Evolutionary conservation across 2,888 invertebrate genomes (phyloP).

Genomic region (Drosophila prolongata): DNA sequence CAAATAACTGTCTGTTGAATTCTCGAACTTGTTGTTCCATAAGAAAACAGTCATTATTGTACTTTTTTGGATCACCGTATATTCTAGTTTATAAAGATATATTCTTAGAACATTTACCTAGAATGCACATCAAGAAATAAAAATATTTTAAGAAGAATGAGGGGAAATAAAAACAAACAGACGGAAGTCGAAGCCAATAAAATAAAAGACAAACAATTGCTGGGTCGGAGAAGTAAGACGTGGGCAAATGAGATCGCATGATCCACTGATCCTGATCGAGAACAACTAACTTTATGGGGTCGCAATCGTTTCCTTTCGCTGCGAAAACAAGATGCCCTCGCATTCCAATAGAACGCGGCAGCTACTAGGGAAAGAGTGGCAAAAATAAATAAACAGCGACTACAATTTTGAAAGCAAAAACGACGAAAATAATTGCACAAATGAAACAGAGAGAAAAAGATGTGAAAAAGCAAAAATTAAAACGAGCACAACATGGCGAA

Average conservation of each 20-base stretch:
- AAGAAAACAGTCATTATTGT: too few relatives aligned
- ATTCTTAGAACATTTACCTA: too few relatives aligned
- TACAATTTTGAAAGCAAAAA: constrained; percentile 60
- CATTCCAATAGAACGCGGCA: constrained; percentile 16
- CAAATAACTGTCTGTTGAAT: too few relatives aligned
- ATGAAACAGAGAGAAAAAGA: constrained; percentile 38
- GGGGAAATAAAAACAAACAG: neutral
- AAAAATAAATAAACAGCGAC: constrained; percentile 54
- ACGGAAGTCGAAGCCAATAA: neutral
- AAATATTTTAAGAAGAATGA: too few relatives aligned
- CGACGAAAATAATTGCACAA: constrained; percentile 73
- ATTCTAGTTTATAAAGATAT: too few relatives aligned
- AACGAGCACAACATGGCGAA: constrained; percentile 65
- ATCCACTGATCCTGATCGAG: constrained; percentile 15
- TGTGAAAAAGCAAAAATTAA: constrained; percentile 40
- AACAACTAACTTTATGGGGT: constrained; percentile 9
- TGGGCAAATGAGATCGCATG: neutral
- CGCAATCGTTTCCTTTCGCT: neutral
- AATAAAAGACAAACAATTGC: constrained; percentile 12
- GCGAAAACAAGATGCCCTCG: constrained; percentile 10
- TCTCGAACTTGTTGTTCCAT: too few relatives aligned
- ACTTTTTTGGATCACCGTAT: too few relatives aligned
- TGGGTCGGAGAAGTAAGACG: neutral
- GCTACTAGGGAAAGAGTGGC: constrained; percentile 14
- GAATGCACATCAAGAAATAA: neutral